A percentile compares a stretch with the other conserved stretches of the same genome.
Evolutionary conservation across 2,888 invertebrate genomes (phyloP).

Genomic region (Odontocolon sp.): DNA sequence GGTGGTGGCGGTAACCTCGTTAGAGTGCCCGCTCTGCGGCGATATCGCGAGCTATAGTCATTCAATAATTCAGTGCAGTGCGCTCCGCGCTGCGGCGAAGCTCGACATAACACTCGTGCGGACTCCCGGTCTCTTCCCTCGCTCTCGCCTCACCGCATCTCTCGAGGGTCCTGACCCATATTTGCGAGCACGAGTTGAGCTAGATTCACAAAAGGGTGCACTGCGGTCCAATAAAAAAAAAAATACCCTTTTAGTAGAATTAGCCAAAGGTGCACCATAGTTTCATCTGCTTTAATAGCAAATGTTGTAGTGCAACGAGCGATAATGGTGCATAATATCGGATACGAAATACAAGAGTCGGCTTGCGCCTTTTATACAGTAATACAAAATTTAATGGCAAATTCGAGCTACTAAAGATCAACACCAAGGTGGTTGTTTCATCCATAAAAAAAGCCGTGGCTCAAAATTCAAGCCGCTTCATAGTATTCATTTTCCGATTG

Average conservation of each 20-base stretch:
- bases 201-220: slow-evolving; percentile 28
- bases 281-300: no score
- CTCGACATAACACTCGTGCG: slow-evolving; percentile 37
- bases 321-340: no score
- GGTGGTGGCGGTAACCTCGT: slow-evolving; percentile 31
- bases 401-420: no score
- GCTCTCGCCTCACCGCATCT: slow-evolving; percentile 6
- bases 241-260: neutral
- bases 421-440: no score
- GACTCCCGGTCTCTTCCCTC: slow-evolving; percentile 10
- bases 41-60: slow-evolving; percentile 65
- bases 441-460: no score
- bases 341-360: no score
- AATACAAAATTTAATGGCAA: no score
- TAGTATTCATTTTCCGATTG: no score
- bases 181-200: slow-evolving; percentile 20
- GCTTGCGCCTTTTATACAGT: no score
- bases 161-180: slow-evolving; percentile 49
- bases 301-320: no score
- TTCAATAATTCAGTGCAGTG: slow-evolving; percentile 67
- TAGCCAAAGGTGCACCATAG: no score
- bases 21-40: slow-evolving; percentile 42
- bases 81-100: slow-evolving; percentile 54
- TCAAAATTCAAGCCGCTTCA: no score
- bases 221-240: slow-evolving; percentile 3